Percentiles rank a stretch among this genome's conserved stretches.
Evolutionary conservation across 2,888 invertebrate species (phyloP).

Genomic region (Zootermopsis nevadensis): DNA sequence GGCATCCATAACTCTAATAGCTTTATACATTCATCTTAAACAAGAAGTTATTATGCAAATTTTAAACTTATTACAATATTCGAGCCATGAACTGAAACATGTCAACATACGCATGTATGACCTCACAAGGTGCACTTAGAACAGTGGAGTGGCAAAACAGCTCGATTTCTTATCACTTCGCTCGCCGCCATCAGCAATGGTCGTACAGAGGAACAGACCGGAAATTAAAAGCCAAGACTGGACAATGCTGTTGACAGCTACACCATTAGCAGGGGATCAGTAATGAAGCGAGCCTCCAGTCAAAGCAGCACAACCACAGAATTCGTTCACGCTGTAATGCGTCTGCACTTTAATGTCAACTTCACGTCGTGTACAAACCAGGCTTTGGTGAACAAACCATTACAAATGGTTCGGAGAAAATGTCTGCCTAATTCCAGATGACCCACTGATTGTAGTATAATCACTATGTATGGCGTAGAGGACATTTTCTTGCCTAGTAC

Average conservation of each 20-base stretch:
- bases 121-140: not conserved
- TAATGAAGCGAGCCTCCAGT: constrained; percentile 14
- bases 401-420: no score
- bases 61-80: not conserved
- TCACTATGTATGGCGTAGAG: no score
- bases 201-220: constrained; percentile 7
- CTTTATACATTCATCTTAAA: not conserved
- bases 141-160: not conserved
- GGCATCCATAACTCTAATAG: no score
- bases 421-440: no score
- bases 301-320: not conserved
- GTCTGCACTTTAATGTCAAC: no score
- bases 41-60: not conserved
- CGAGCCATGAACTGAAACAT: no score
- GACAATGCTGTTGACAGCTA: constrained; percentile 38
- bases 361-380: not conserved
- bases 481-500: no score
- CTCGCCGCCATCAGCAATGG: constrained; percentile 1
- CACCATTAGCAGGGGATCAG: constrained; percentile 23
- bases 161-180: constrained; percentile 7
- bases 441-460: no score
- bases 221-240: constrained; percentile 43
- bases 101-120: not conserved
- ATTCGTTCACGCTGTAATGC: no score
- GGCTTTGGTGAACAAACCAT: no score